Evolutionary conservation across 2,888 invertebrate species (phyloP).

Genomic region (Drosophila testacea): DNA sequence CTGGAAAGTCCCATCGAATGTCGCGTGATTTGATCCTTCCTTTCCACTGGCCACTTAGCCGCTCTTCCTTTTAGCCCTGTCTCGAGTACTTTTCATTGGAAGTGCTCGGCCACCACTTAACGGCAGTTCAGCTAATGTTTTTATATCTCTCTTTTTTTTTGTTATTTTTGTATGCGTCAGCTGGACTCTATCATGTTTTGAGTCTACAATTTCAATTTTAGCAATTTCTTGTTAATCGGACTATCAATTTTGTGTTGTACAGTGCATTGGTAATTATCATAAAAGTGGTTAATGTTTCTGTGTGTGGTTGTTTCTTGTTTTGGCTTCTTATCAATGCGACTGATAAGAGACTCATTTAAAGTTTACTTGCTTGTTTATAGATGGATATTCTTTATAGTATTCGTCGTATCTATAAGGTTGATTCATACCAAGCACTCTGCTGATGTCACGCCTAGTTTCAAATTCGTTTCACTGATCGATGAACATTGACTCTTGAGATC

Average conservation of each 20-base stretch:
- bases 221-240: slow-evolving; percentile 39
- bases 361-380: slow-evolving; percentile 16
- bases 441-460: slow-evolving; percentile 25
- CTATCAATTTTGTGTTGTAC: slow-evolving; percentile 41
- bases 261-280: slow-evolving; percentile 48
- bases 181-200: slow-evolving; percentile 6
- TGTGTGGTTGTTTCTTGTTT: neutral
- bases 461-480: slow-evolving; percentile 7
- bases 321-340: slow-evolving; percentile 34
- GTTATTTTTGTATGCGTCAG: slow-evolving; percentile 32
- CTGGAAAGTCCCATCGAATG: slow-evolving; percentile 18
- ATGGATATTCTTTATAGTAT: slow-evolving; percentile 24
- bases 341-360: slow-evolving; percentile 37
- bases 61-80: slow-evolving; percentile 31
- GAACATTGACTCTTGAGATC: slow-evolving; percentile 25
- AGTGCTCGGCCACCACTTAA: slow-evolving; percentile 45
- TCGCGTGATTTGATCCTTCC: slow-evolving; percentile 63
- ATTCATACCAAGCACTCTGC: slow-evolving; percentile 21
- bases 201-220: slow-evolving; percentile 35
- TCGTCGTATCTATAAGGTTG: slow-evolving; percentile 20
- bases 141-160: neutral
- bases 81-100: slow-evolving; percentile 56
- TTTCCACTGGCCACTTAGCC: slow-evolving; percentile 55
- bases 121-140: slow-evolving; percentile 41
- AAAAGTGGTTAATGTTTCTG: neutral